Conservation (phyloP, 2,113 vertebrate genomes). For the Corynorhinus townsendii region DNA sequence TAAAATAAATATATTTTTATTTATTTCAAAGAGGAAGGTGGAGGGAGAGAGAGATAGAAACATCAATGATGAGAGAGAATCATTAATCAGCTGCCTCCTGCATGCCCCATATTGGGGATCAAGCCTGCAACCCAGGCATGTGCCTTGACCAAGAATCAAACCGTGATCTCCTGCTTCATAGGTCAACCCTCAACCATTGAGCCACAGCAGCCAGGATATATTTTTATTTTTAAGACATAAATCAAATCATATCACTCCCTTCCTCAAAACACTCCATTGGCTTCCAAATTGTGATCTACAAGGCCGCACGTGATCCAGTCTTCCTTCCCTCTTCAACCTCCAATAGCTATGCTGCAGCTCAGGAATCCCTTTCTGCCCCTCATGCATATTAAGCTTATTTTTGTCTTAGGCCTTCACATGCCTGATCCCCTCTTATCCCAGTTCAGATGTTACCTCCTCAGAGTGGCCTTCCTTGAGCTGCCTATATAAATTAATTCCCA, state of each 20-base stretch:
- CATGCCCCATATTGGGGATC: too few relatives aligned
- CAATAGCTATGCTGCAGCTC: background rate
- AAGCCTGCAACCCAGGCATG: too few relatives aligned
- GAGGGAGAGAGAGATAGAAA: too few relatives aligned
- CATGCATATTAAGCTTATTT: background rate
- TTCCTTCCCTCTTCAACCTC: background rate
- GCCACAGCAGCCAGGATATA: too few relatives aligned
- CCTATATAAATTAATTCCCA: background rate
- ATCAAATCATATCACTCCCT: background rate
- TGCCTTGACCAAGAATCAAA: too few relatives aligned
- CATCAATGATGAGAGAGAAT: too few relatives aligned
- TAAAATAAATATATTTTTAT: background rate
- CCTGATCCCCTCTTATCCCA: background rate
- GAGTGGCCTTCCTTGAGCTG: background rate
- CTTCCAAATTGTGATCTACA: background rate
- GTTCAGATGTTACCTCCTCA: background rate
- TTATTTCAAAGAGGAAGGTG: too few relatives aligned
- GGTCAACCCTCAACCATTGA: too few relatives aligned
- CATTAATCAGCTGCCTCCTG: too few relatives aligned
- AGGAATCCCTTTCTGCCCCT: background rate
- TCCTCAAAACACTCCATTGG: background rate
- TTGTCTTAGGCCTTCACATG: background rate
- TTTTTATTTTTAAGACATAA: slow-evolving; percentile 2
- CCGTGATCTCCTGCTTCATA: too few relatives aligned
- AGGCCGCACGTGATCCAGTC: background rate